Percentiles rank a stretch among this genome's conserved stretches.
phyloP scores from a whole-genome alignment of 2,888 invertebrate genomes.

The Leptinotarsa juncta region DNA sequence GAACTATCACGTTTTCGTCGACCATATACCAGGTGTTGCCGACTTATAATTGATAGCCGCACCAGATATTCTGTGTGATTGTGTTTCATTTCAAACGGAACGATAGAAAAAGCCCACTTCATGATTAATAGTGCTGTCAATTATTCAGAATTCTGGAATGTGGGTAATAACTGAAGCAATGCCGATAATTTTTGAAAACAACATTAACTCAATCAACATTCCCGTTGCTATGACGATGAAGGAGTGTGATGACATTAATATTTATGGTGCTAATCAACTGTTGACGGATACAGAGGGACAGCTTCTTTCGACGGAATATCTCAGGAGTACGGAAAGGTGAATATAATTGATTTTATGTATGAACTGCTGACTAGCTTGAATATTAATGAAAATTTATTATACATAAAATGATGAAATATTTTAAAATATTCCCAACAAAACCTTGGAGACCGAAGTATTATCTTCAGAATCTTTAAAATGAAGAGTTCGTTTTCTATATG shows the following conservation, averaged over 20 bases:
- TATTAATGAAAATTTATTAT: neutral
- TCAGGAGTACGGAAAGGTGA: neutral
- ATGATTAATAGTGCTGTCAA: constrained; percentile 22
- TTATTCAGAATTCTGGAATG: constrained; percentile 20
- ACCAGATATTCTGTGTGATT: constrained; percentile 28
- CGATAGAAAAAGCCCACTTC: constrained; percentile 16
- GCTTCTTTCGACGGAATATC: constrained; percentile 5
- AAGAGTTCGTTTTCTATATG: too few species aligned
- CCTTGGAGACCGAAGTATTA: neutral
- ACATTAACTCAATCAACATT: constrained; percentile 18
- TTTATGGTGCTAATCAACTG: constrained; percentile 15
- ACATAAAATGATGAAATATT: neutral
- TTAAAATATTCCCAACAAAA: neutral
- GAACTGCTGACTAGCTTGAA: neutral
- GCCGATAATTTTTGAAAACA: constrained; percentile 7
- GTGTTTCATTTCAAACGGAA: constrained; percentile 21
- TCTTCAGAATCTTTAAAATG: too few species aligned
- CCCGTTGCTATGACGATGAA: constrained; percentile 14
- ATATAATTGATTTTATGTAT: neutral
- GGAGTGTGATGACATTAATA: constrained; percentile 14
- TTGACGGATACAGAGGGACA: constrained; percentile 8
- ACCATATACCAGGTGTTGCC: constrained; percentile 59
- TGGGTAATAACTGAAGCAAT: constrained; percentile 14
- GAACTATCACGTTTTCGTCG: constrained; percentile 63
- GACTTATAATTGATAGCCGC: constrained; percentile 54